Percentiles rank a stretch among this genome's conserved stretches.
These are phyloP conservation scores for Sakesphorus luctuosus DNA, from an alignment of 2,113 vertebrate species.

Conservation along the genomic window DNA sequence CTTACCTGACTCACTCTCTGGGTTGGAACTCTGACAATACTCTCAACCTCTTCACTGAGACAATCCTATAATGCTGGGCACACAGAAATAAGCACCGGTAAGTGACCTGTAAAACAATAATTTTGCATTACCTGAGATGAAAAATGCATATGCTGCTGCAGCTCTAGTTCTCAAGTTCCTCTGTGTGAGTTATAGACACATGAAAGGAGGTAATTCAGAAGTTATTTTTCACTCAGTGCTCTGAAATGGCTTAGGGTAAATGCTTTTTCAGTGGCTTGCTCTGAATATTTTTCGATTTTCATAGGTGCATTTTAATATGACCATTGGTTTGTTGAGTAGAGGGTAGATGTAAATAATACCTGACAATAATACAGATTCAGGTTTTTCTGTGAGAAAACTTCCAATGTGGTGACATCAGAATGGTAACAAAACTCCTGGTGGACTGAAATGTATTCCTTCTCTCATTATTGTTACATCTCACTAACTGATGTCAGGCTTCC, in stretches of 20 bases:
- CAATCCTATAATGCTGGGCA: neutral
- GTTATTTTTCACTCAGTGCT: conserved; percentile 50
- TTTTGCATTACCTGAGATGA: conserved; percentile 53
- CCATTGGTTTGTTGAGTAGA: neutral
- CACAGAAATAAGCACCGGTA: neutral
- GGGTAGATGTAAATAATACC: neutral
- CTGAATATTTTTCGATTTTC: conserved; percentile 17
- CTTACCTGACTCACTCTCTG: neutral
- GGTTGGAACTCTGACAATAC: neutral
- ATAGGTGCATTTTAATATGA: neutral
- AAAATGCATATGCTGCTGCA: conserved; percentile 40
- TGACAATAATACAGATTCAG: neutral
- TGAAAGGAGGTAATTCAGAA: conserved; percentile 23
- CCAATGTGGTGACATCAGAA: neutral
- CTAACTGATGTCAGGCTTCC: neutral
- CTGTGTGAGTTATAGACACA: conserved; percentile 31
- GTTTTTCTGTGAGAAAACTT: neutral
- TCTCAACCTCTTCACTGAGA: neutral
- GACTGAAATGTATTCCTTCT: neutral
- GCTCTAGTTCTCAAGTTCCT: neutral
- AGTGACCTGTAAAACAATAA: conserved; percentile 48
- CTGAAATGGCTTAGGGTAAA: conserved; percentile 21
- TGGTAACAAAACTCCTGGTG: neutral
- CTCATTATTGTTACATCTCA: neutral
- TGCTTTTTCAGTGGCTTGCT: conserved; percentile 25